Percentiles rank a stretch among this genome's conserved stretches.
These are phyloP conservation scores for Leucophora obtusa DNA, from an alignment of 2,888 invertebrate species.

Conservation along the genomic window DNA sequence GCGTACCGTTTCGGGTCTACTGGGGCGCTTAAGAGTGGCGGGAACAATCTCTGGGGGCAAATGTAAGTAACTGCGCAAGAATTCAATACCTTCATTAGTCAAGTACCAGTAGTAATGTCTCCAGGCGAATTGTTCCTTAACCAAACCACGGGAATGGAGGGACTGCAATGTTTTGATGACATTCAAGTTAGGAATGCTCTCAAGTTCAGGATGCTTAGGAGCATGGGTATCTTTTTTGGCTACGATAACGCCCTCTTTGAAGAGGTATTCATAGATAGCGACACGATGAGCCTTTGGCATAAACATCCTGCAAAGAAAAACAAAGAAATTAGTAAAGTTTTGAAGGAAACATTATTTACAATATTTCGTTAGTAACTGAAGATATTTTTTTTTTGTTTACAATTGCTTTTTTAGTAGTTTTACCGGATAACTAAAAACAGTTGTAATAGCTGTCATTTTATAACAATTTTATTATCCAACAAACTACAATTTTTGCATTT, in stretches of 20 bases:
- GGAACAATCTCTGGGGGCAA: constrained; percentile 99
- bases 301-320: constrained; percentile 91
- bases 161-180: constrained; percentile 99
- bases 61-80: constrained; percentile 95
- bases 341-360: background rate
- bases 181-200: constrained; percentile 96
- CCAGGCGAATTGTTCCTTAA: constrained; percentile 99
- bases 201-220: constrained; percentile 97
- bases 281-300: constrained; percentile 99
- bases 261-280: constrained; percentile 97
- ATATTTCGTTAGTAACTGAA: constrained; percentile 18
- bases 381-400: background rate
- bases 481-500: too few species aligned
- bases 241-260: constrained; percentile 99
- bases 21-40: constrained; percentile 95
- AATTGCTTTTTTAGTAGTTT: background rate
- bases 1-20: constrained; percentile 90
- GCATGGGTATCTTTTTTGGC: constrained; percentile 99
- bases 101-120: constrained; percentile 99
- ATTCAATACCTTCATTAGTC: constrained; percentile 98
- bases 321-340: constrained; percentile 28
- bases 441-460: too few species aligned
- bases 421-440: background rate
- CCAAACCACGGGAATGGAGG: constrained; percentile 96
- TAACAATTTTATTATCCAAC: too few species aligned